phyloP scores from a whole-genome alignment of 2,113 vertebrate genomes.

The Pardalotus punctatus region DNA sequence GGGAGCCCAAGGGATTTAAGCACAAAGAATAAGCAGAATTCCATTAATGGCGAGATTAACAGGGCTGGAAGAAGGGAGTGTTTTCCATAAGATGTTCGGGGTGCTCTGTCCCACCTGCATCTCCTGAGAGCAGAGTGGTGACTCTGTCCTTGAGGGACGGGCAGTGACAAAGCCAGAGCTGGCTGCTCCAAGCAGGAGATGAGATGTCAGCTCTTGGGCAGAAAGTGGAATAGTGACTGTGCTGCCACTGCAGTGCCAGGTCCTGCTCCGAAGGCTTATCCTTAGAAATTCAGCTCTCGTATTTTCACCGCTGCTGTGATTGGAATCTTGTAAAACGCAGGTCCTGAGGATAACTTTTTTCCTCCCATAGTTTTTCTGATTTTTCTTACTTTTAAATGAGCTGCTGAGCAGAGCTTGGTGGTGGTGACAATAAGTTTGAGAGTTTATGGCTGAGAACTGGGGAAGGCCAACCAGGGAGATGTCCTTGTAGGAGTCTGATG shows the following conservation, averaged over 20 bases:
- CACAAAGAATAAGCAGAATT: neutral
- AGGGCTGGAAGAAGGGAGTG: neutral
- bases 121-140: neutral
- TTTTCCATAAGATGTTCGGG: neutral
- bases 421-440: neutral
- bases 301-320: neutral
- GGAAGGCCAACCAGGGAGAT: neutral
- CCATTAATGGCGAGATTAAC: neutral
- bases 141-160: neutral
- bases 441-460: neutral
- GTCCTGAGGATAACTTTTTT: neutral
- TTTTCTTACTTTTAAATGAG: neutral
- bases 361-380: neutral
- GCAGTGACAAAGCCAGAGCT: neutral
- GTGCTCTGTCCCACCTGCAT: neutral
- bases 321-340: neutral
- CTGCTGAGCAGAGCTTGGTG: neutral
- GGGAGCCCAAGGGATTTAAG: neutral
- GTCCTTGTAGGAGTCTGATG: neutral
- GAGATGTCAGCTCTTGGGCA: fast-evolving
- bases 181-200: neutral
- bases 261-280: neutral
- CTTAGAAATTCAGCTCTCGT: neutral
- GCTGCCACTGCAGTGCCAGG: neutral
- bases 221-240: fast-evolving